Base-by-base conservation (phyloP, 2,888 invertebrate species). In the Troides helena region DNA sequence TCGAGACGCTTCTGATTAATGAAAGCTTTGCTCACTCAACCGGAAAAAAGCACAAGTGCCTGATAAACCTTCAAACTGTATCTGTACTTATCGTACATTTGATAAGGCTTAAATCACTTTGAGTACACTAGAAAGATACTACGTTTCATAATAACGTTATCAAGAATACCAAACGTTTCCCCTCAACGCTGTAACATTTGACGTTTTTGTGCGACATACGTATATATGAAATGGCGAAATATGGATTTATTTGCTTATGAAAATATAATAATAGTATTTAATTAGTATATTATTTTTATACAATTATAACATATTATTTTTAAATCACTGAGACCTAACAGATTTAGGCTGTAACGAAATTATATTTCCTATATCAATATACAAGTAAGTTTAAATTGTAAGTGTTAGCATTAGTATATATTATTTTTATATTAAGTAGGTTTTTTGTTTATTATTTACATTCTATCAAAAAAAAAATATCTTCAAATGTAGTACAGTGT, bases 1-100 rank as follows among this genome's bases (percentile, higher is more conserved):
- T 92, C 92, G 91, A 91, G 92, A 89, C 89, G 89, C 85, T 81
- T 85, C 88, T 92, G 92, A 92, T 92, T 92, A 92, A 92, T 92
- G 92, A 87, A 89, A 88, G 82, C 85, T 83, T 81, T 85, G 87
- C 79, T 86, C 85, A 86, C 77, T 88, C 87, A 88, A 73, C 84
- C 85, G 87, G 85, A 84, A 88, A 87, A 77, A 68, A 77, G 75
- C 80, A 61, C 80, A 89, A 74, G 71, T 67, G 73, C 62, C 65
- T n/a, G 0, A 36, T 1, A 17, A 21, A 2, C 14, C 1, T 12
- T 5, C 72, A 73, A 68, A 10, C 6, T 2, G 81, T 69, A 72
- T 23, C 14, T 17, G 69, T 74, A 77, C 73, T 74, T 81, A 78
- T 8, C 0, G 0, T 0, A 0, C 0, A 10, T 2, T 0, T 0